A percentile compares a stretch with the other conserved stretches of the same genome.
phyloP scores from a whole-genome alignment of 2,113 vertebrate genomes.

The Platycercus adscitus region DNA sequence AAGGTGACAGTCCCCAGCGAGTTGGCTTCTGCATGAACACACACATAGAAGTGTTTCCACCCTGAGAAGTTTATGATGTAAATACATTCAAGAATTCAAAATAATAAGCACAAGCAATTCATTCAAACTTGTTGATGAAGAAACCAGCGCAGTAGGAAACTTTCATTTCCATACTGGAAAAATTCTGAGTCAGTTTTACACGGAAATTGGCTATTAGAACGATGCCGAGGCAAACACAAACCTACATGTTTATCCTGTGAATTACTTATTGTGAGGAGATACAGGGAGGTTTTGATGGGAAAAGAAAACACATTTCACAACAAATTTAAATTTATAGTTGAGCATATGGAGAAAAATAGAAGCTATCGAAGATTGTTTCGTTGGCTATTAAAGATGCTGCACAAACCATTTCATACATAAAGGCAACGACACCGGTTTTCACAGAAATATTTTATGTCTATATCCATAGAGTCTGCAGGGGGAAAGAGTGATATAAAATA shows the following conservation, averaged over 20 bases:
- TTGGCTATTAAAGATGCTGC: not conserved
- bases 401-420: not conserved
- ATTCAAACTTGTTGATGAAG: not conserved
- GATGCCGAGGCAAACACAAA: not conserved
- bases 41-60: not conserved
- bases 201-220: not conserved
- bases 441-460: constrained; percentile 10
- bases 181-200: not conserved
- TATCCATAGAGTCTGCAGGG: not conserved
- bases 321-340: not conserved
- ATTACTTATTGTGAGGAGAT: not conserved
- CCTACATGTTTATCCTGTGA: not conserved
- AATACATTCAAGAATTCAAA: not conserved
- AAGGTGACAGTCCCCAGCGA: not conserved
- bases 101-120: not conserved
- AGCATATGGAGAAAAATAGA: not conserved
- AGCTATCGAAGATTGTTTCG: not conserved
- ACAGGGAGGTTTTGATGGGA: not conserved
- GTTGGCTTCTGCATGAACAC: not conserved
- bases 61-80: not conserved
- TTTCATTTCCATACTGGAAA: not conserved
- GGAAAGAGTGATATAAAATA: constrained; percentile 1
- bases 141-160: not conserved
- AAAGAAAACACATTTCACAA: not conserved
- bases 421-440: not conserved